phyloP scores from a whole-genome alignment of 1,140 invertebrate species.

The Limonius californicus region DNA sequence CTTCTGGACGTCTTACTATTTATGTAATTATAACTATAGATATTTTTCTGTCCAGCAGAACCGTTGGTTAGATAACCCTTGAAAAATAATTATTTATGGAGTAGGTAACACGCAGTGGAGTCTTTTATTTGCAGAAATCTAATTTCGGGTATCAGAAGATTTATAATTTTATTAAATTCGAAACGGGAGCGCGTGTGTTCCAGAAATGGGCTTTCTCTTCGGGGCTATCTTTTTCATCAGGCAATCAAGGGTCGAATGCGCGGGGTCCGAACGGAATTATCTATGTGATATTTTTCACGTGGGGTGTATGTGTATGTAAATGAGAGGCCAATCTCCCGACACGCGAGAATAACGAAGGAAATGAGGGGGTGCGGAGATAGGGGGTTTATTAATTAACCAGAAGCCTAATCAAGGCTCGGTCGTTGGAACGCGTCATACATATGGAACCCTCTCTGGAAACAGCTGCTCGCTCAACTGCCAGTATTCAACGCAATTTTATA shows the following conservation, averaged over 20 bases:
- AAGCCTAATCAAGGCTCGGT: slow-evolving; percentile 34
- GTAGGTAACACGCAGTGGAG: too few species aligned
- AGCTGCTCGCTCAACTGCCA: slow-evolving; percentile 12
- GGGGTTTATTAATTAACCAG: slow-evolving; percentile 36
- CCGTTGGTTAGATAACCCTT: too few species aligned
- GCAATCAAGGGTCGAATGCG: slow-evolving; percentile 15
- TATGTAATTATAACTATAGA: too few species aligned
- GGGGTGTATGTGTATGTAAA: slow-evolving; percentile 29
- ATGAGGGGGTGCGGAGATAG: slow-evolving; percentile 31
- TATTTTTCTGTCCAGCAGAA: too few species aligned
- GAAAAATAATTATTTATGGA: too few species aligned
- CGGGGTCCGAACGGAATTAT: slow-evolving; percentile 21
- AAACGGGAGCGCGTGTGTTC: too few species aligned
- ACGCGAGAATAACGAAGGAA: slow-evolving; percentile 36
- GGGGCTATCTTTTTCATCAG: slow-evolving; percentile 4
- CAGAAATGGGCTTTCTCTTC: too few species aligned
- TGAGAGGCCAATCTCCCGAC: slow-evolving; percentile 32
- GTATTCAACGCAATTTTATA: slow-evolving; percentile 20
- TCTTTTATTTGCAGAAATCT: too few species aligned
- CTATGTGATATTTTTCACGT: slow-evolving; percentile 24
- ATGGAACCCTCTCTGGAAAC: slow-evolving; percentile 21
- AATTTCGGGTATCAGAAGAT: too few species aligned
- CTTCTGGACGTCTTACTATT: too few species aligned
- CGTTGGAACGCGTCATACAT: slow-evolving; percentile 28
- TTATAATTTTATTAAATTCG: too few species aligned